Base-by-base conservation (phyloP, 2,113 vertebrate species). In the Poeciliopsis occidentalis region DNA sequence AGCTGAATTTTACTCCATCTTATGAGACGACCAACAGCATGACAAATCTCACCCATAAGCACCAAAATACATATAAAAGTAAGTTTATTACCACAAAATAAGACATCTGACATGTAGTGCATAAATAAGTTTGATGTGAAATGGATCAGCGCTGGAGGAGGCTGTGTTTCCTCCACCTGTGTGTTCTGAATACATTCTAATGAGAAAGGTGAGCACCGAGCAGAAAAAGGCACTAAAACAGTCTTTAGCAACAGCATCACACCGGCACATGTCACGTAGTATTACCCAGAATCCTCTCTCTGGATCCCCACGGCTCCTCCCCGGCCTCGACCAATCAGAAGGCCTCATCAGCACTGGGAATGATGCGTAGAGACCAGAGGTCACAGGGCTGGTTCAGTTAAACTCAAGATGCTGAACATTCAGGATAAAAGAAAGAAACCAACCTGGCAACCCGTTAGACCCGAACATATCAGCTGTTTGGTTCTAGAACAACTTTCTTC, bases 61-160 rank as follows among this genome's bases (percentile, higher is more conserved):
- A 78, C 32, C 15, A 13, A 67, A 64, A 78, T 84, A 88, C 41
- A 77, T 94, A 92, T 67, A 94, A 95, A 94, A 92, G 87, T 88
- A 92, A 81, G 91, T 94, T 92, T 92, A 92, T 93, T 93, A 79
- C 78, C 88, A 88, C 89, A 93, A 94, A 91, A 93, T 87, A 92
- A 63, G 88, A 85, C 86, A 79, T 91, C 81, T 81, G 90, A 86
- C 87, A 84, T 90, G 93, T 94, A 92, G 91, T 93, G 93, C 92
- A 92, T 92, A 88, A 90, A 93, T 76, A 86, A 69, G 73, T 89
- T 84, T 82, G 86, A 87, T 79, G 83, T 80, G 74, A 78, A 72
- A 51, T 76, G 24, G 64, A 79, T 57, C 84, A 84, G 75, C 62
- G 69, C 78, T 37, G 62, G 64, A 80, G 74, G 73, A 13, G 72